Conservation (phyloP, 2,797 vertebrate genomes). For the Emys orbicularis region DNA sequence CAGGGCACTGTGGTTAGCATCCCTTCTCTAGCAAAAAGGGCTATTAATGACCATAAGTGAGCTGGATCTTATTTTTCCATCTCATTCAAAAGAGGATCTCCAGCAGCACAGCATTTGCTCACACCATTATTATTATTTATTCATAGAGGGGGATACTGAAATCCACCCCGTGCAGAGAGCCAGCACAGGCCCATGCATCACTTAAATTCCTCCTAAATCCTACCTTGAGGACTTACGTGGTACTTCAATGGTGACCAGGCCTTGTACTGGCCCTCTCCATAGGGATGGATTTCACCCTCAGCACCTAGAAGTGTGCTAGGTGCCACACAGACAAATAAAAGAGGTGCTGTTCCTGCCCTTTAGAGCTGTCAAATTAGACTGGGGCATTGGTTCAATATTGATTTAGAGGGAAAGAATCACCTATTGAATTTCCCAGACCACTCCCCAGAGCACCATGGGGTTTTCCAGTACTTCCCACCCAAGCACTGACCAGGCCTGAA, state of each 20-base stretch:
- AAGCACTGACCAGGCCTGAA: constrained; percentile 63
- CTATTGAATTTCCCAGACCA: neutral
- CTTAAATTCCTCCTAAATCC: neutral
- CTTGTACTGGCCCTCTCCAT: neutral
- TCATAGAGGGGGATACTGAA: neutral
- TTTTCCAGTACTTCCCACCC: constrained; percentile 39
- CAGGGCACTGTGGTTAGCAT: neutral
- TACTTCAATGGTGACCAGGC: neutral
- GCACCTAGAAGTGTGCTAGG: neutral
- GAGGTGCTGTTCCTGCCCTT: fast-evolving
- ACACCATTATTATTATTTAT: neutral
- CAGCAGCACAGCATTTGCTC: neutral
- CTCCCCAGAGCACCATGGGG: neutral
- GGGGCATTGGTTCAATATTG: neutral
- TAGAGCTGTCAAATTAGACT: neutral
- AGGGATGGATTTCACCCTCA: neutral
- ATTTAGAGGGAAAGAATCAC: constrained; percentile 4
- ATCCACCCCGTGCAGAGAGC: neutral
- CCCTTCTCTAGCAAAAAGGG: neutral
- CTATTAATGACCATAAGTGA: neutral
- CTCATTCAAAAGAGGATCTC: neutral
- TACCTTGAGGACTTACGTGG: constrained; percentile 1
- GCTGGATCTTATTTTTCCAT: neutral
- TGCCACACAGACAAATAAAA: neutral
- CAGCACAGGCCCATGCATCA: neutral